phyloP scores from a whole-genome alignment of 1,140 invertebrate species.

The Ganaspis sp. region DNA sequence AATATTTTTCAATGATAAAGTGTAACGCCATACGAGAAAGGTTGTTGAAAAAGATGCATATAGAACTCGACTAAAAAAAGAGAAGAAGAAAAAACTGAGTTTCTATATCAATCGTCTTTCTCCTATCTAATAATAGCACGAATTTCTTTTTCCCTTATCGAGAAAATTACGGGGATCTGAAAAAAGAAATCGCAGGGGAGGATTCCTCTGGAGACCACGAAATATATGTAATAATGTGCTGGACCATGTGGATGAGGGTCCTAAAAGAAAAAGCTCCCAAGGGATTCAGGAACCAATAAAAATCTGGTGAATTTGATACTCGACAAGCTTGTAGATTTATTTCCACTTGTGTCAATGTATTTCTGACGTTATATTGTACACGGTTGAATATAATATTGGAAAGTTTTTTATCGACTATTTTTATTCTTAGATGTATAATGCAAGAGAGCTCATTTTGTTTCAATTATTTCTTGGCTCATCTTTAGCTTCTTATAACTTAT shows the following conservation, averaged over 20 bases:
- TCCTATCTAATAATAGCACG: neutral
- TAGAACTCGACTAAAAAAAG: neutral
- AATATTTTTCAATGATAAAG: neutral
- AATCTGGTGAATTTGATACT: slow-evolving; percentile 20
- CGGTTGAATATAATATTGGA: neutral
- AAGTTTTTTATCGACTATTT: neutral
- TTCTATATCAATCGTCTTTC: neutral
- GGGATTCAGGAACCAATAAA: neutral
- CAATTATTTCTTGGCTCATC: neutral
- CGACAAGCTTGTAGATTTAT: neutral
- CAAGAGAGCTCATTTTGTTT: neutral
- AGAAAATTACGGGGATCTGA: neutral
- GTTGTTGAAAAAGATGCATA: neutral
- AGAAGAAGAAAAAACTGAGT: neutral
- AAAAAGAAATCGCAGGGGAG: neutral
- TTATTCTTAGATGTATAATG: neutral
- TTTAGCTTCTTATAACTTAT: neutral
- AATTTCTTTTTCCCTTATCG: neutral
- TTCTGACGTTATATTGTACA: neutral
- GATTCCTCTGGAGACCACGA: neutral
- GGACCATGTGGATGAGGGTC: slow-evolving; percentile 8
- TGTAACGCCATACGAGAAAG: neutral
- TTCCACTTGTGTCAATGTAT: slow-evolving; percentile 3
- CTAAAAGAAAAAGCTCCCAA: neutral
- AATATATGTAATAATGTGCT: slow-evolving; percentile 13